Base-by-base conservation (phyloP, 1,140 invertebrate species). In the Drosophila melanica region DNA sequence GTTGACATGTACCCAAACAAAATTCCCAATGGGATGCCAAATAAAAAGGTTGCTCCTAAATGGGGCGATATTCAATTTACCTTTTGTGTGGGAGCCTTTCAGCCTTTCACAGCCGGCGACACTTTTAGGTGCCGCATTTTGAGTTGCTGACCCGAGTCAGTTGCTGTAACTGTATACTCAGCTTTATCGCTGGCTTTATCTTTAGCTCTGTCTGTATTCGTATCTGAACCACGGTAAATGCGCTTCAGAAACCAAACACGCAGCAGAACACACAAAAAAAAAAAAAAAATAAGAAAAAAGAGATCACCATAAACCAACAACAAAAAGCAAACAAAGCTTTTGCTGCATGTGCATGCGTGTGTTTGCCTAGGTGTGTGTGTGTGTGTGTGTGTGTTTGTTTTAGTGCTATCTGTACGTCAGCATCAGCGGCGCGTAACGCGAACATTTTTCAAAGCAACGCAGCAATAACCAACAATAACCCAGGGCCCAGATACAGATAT, bases 361-460 rank as follows among this genome's bases (percentile, higher is more conserved):
- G 45, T 18, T 64, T 64, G 35, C 10, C 6, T 41, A 47, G 27
- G 58, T 63, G 66, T 55, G n/a, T 66, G 20, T 59, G 39, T 53
- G 37, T 42, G 37, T 35, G 50, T 59, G 42, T 42, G 48, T 54
- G 53, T 67, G 70, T 45, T 62, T 75, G 73, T 67, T 82, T 82
- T 77, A 70, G 76, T 89, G 76, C 82, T 89, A 89, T 89, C 84
- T 89, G 73, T 55, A 74, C 77, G 77, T 80, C 69, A 87, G 81
- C 84, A 89, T 89, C 84, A 63, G 51, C 50, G 55, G 64, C 77
- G 84, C 84, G 85, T 77, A 89, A 84, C 77, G 77, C 67, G 59
- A 65, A 76, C 68, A 89, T 69, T 87, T 82, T 79, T 77, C 79
- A 82, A 60, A 71, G 47, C 76, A 65, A 68, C 75, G 55, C 84